Conservation (phyloP, 1,140 invertebrate species). For the Habropoda laboriosa region DNA sequence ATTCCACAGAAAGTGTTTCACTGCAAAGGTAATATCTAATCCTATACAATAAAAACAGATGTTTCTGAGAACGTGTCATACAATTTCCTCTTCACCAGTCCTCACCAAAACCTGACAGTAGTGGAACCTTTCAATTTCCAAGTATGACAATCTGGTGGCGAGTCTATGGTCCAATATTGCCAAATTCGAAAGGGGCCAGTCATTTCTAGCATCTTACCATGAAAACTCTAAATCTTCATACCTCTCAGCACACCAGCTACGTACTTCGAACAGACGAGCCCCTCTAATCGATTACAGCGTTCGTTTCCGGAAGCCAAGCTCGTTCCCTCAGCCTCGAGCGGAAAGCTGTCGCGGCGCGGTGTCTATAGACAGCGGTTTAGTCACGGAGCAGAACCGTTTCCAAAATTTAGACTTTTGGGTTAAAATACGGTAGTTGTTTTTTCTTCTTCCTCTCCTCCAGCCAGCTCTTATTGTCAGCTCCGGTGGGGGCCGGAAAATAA, state of each 20-base stretch:
- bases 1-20: too few species aligned
- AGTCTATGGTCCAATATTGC: not conserved
- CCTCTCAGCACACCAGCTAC: not conserved
- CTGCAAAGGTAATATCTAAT: too few species aligned
- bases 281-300: constrained; percentile 12
- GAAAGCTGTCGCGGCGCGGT: too few species aligned
- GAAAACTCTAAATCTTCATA: not conserved
- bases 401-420: constrained; percentile 60
- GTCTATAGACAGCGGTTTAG: not conserved
- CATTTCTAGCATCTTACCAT: not conserved
- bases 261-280: not conserved
- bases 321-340: too few species aligned
- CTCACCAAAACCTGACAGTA: too few species aligned
- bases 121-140: not conserved
- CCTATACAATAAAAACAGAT: too few species aligned
- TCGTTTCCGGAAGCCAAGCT: not conserved
- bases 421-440: constrained; percentile 65
- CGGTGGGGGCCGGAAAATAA: constrained; percentile 53
- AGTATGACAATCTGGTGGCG: not conserved
- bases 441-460: constrained; percentile 19
- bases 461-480: constrained; percentile 6
- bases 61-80: too few species aligned
- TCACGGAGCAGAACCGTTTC: not conserved
- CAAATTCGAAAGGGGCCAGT: not conserved
- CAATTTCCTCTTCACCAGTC: too few species aligned